Conservation (phyloP, 2,113 vertebrate genomes). For the Isichthys henryi region DNA sequence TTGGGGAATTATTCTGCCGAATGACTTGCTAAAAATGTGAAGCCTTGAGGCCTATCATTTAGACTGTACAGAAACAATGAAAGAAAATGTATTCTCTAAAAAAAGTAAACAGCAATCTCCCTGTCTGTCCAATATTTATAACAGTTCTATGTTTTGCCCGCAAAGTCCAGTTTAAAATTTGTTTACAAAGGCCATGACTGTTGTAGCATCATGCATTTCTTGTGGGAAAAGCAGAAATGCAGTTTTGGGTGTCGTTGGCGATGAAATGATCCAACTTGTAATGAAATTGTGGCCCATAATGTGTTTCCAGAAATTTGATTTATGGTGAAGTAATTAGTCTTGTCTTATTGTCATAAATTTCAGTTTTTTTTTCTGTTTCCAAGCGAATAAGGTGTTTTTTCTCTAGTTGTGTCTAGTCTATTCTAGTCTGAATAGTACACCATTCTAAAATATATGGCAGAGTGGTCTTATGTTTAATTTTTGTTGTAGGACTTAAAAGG, state of each 20-base stretch:
- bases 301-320: not conserved
- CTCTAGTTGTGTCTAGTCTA: not conserved
- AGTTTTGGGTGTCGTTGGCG: not conserved
- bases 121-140: not conserved
- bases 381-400: not conserved
- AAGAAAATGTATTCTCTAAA: not conserved
- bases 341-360: not conserved
- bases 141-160: not conserved
- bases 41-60: not conserved
- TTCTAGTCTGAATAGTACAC: not conserved
- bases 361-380: not conserved
- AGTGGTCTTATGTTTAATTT: not conserved
- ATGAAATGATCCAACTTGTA: not conserved
- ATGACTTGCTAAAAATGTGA: not conserved
- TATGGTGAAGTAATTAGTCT: not conserved
- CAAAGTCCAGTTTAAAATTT: not conserved
- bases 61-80: not conserved
- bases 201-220: not conserved
- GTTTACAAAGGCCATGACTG: not conserved
- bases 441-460: not conserved
- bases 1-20: not conserved
- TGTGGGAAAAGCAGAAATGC: not conserved
- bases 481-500: not conserved
- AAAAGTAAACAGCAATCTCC: not conserved
- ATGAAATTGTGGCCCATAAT: not conserved